phyloP scores from a whole-genome alignment of 2,888 invertebrate species.

The Germaria angustata region DNA sequence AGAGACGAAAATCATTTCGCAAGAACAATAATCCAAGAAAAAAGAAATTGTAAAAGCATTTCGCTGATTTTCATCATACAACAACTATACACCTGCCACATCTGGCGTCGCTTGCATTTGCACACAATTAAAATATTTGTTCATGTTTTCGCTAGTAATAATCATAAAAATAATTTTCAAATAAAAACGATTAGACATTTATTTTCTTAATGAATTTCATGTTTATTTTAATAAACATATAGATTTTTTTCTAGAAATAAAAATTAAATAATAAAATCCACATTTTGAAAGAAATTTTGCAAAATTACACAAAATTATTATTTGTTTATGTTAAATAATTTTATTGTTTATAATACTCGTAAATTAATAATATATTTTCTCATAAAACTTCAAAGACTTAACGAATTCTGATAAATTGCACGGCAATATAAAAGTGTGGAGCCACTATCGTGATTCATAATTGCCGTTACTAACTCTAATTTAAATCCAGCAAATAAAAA shows the following conservation, averaged over 20 bases:
- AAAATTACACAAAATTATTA: too few relatives aligned
- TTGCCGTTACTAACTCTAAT: too few relatives aligned
- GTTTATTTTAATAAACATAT: not conserved
- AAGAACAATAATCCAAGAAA: not conserved
- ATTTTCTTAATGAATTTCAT: constrained; percentile 7
- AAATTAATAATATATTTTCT: too few relatives aligned
- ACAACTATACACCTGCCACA: constrained; percentile 50
- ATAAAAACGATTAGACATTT: constrained; percentile 2
- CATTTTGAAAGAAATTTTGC: not conserved
- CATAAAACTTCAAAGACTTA: too few relatives aligned
- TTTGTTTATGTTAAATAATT: too few relatives aligned
- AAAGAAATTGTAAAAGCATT: not conserved
- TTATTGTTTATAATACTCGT: too few relatives aligned
- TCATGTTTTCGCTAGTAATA: constrained; percentile 18
- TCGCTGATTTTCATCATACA: constrained; percentile 1
- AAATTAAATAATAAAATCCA: not conserved
- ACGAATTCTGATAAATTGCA: too few relatives aligned
- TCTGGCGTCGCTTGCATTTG: constrained; percentile 45
- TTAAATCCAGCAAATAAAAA: too few relatives aligned
- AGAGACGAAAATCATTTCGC: constrained; percentile 1
- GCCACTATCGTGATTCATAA: too few relatives aligned
- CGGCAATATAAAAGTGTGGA: too few relatives aligned
- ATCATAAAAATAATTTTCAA: constrained; percentile 8
- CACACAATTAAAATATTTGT: constrained; percentile 53
- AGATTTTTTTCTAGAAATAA: constrained; percentile 17